Evolutionary conservation across 1,140 invertebrate genomes (phyloP), one percentile per base, ranked within the genome.

Genomic region (Lysiphlebus fabarum): DNA sequence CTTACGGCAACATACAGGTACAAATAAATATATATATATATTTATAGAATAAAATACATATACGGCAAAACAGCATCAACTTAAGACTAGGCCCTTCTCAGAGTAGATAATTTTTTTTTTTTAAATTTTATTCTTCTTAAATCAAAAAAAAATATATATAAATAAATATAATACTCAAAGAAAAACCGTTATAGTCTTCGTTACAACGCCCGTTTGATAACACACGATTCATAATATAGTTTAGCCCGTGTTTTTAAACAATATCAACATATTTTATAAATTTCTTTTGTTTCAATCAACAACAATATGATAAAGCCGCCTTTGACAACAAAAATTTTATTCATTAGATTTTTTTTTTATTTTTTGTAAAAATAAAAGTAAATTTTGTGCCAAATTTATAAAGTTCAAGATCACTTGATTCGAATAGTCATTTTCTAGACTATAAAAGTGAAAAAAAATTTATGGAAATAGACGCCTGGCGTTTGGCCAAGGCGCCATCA

Each of bases 331-430:
- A 26, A n/a, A 26, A 26, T 26, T 26, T 26, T 26, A 26, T 26
- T 26, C 17, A 26, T 26, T 26, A 26, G 2, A 2, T 26, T 26
- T 4, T 26, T 17, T 17, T 1, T 41, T 9, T 41, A 41, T 7
- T 41, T 11, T 9, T 41, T 26, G n/a, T n/a, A 26, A 26, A 26
- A 26, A 4, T 26, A 26, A 26, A 26, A 26, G 17, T 26, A 26
- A 26, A 26, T 26, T 26, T 26, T 26, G 17, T 26, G 17, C 17
- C 17, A 26, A 26, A 26, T 2, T 26, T 26, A 1, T 44, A 58
- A 65, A 65, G 64, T 65, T 65, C 64, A 65, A 65, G 58, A 61
- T 65, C 62, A 64, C 34, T 26, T 26, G 17, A 26, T 26, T 26
- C 17, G 1, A 26, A 26, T 26, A 26, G 17, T 26, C 17, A 26